These are phyloP conservation scores for Abrostola tripartita DNA, from an alignment of 2,888 invertebrate genomes.

Conservation along the genomic window DNA sequence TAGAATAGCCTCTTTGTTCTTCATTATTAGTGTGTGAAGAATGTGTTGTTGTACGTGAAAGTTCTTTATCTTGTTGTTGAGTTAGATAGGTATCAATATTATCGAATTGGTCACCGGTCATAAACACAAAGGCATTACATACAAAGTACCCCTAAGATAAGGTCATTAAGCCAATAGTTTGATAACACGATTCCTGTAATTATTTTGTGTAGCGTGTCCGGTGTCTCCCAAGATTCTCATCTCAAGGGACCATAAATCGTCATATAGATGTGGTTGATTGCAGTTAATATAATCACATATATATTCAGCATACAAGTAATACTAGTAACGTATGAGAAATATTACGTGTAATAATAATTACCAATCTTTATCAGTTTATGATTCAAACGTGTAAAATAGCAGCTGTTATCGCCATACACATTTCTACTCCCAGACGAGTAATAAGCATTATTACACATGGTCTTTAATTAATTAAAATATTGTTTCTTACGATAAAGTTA, in stretches of 20 bases:
- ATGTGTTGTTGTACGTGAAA: background rate
- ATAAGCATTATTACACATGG: conserved; percentile 26
- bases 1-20: background rate
- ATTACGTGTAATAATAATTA: conserved; percentile 28
- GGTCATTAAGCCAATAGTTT: too few relatives aligned
- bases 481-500: conserved; percentile 40
- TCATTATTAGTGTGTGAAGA: background rate
- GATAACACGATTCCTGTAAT: too few relatives aligned
- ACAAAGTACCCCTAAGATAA: too few relatives aligned
- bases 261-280: conserved; percentile 5
- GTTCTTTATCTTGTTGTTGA: background rate
- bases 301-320: conserved; percentile 6
- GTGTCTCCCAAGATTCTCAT: too few relatives aligned
- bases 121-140: too few relatives aligned
- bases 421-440: conserved; percentile 12
- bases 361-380: conserved; percentile 25
- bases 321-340: conserved; percentile 17
- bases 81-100: too few relatives aligned
- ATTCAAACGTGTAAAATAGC: conserved; percentile 19
- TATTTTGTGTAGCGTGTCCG: too few relatives aligned
- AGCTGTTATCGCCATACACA: conserved; percentile 22
- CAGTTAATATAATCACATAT: conserved; percentile 9
- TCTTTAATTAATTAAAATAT: conserved; percentile 30
- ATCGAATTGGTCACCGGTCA: too few relatives aligned
- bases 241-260: background rate